These are phyloP conservation scores for Drosophila nikananu DNA, from an alignment of 1,140 invertebrate genomes.

Conservation along the genomic window DNA sequence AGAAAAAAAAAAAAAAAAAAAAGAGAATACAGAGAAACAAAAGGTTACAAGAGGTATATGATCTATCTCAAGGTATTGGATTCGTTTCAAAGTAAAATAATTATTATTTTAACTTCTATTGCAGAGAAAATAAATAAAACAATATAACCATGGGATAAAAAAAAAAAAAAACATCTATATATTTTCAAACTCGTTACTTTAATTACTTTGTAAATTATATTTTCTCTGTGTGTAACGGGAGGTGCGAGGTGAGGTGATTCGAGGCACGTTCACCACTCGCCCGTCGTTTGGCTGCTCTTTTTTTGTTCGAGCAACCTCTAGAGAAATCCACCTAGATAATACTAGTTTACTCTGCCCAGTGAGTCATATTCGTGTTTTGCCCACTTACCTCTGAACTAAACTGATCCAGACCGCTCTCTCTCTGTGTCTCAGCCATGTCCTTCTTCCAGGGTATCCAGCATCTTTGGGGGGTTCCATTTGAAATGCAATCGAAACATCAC, in stretches of 20 bases:
- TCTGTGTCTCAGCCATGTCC: not conserved
- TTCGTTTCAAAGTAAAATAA: not conserved
- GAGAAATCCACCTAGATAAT: conserved; percentile 51
- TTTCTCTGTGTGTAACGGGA: conserved; percentile 17
- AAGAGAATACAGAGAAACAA: conserved; percentile 1
- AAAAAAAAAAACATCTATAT: not conserved
- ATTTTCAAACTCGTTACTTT: not conserved
- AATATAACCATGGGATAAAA: not conserved
- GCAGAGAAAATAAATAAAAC: not conserved
- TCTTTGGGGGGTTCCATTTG: conserved; percentile 16
- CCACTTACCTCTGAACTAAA: conserved; percentile 56
- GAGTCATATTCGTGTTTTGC: conserved; percentile 60
- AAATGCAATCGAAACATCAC: conserved; percentile 15
- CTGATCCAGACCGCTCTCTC: conserved; percentile 35
- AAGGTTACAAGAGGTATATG: not conserved
- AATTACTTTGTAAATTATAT: not conserved
- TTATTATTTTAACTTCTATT: not conserved
- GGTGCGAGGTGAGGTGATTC: conserved; percentile 50
- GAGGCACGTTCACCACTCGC: conserved; percentile 52
- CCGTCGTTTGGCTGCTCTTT: conserved; percentile 21
- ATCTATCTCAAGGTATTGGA: not conserved
- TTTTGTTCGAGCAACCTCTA: conserved; percentile 50
- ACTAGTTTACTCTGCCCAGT: conserved; percentile 57
- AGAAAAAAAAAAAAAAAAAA: conserved; percentile 14
- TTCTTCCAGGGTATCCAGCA: not conserved